Conservation (phyloP, 2,113 vertebrate species). For the Otocyon megalotis region DNA sequence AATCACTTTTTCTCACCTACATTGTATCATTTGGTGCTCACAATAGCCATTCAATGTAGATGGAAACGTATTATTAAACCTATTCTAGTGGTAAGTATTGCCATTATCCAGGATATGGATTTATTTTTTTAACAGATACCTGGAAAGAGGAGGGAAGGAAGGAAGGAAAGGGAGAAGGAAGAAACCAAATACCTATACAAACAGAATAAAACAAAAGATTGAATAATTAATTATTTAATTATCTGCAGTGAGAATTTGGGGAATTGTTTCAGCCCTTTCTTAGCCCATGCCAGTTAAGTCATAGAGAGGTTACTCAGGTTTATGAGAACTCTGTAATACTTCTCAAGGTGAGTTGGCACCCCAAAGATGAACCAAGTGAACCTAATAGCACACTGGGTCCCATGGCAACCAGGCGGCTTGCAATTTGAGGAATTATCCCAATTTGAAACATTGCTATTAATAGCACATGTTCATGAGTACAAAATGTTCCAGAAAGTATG, state of each 20-base stretch:
- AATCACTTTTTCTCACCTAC: conserved; percentile 16
- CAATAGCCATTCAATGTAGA: background rate
- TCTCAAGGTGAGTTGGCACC: background rate
- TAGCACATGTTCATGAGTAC: conserved; percentile 35
- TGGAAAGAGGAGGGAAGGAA: background rate
- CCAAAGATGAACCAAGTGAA: conserved; percentile 14
- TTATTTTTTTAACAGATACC: background rate
- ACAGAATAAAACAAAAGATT: background rate
- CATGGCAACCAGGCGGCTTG: background rate
- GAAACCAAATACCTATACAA: background rate
- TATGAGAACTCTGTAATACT: background rate
- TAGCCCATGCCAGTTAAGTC: background rate
- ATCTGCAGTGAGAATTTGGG: background rate
- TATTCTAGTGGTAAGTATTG: background rate
- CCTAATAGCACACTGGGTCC: background rate
- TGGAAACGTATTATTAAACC: background rate
- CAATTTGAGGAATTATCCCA: conserved; percentile 25
- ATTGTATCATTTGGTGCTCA: background rate
- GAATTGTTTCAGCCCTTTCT: background rate
- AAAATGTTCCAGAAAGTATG: conserved; percentile 40
- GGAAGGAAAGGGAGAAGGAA: too few relatives aligned
- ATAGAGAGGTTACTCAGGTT: background rate
- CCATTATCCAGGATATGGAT: background rate
- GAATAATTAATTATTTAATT: background rate
- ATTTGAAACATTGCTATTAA: conserved; percentile 34